Evolutionary conservation across 2,113 vertebrate genomes (phyloP).

Genomic region (Brachirus orientalis): DNA sequence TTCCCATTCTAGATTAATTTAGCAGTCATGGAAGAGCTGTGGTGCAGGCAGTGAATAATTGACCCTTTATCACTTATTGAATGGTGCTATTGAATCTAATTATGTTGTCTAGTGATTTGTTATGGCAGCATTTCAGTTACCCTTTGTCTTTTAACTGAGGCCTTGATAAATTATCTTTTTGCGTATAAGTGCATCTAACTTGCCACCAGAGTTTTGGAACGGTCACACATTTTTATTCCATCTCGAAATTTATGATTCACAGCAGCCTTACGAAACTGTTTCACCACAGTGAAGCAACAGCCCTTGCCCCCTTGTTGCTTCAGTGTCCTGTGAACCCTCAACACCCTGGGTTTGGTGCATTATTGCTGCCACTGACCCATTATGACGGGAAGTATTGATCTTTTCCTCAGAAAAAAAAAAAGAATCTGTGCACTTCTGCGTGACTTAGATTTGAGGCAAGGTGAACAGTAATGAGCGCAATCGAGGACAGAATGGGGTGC

Average conservation of each 20-base stretch:
- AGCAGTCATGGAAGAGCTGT: neutral
- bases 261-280: slow-evolving; percentile 10
- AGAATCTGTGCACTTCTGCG: slow-evolving; percentile 52
- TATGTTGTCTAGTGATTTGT: neutral
- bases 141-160: too few relatives aligned
- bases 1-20: slow-evolving; percentile 1
- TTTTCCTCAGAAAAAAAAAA: slow-evolving; percentile 56
- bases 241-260: too few relatives aligned
- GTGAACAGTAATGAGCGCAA: slow-evolving; percentile 68
- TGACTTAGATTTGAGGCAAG: slow-evolving; percentile 59
- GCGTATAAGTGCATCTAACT: neutral
- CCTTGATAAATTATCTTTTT: too few relatives aligned
- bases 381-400: slow-evolving; percentile 74
- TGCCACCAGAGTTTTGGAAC: too few relatives aligned
- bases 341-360: slow-evolving; percentile 63
- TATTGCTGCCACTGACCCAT: slow-evolving; percentile 60
- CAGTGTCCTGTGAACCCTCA: slow-evolving; percentile 40
- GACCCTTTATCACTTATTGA: slow-evolving; percentile 1
- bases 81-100: neutral
- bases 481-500: slow-evolving; percentile 47
- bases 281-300: slow-evolving; percentile 26
- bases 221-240: slow-evolving; percentile 6
- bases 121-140: neutral
- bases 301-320: slow-evolving; percentile 30
- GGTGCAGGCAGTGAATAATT: slow-evolving; percentile 4